phyloP scores from a whole-genome alignment of 2,113 vertebrate species.

The Cepphus grylle region DNA sequence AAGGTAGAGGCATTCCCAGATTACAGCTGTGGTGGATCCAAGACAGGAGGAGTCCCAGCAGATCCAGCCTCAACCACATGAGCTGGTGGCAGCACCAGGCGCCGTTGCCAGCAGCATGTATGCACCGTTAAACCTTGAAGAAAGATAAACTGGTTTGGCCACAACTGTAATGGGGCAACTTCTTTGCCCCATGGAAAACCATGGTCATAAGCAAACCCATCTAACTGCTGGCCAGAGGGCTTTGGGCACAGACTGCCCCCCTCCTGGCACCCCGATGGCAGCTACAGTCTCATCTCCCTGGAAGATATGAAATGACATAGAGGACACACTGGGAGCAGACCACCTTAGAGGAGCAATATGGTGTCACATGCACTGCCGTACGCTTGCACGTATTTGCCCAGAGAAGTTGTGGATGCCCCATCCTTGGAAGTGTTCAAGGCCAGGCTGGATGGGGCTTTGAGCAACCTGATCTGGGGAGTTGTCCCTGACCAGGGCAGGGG shows the following conservation, averaged over 20 bases:
- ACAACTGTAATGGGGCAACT: not conserved
- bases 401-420: not conserved
- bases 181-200: not conserved
- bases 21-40: not conserved
- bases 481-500: not conserved
- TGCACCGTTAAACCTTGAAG: not conserved
- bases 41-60: not conserved
- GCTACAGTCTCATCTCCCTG: not conserved
- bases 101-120: rapidly evolving
- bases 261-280: not conserved
- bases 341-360: not conserved
- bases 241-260: not conserved
- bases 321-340: not conserved
- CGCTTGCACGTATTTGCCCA: not conserved
- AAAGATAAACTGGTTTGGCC: not conserved
- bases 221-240: not conserved
- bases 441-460: not conserved
- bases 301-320: not conserved
- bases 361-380: rapidly evolving
- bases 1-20: not conserved
- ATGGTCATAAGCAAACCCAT: not conserved
- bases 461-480: not conserved
- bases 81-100: not conserved
- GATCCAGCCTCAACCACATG: not conserved
- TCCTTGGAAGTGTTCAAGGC: not conserved